Evolutionary conservation across 1,140 invertebrate species (phyloP).

Genomic region (Choristoneura fumiferana): DNA sequence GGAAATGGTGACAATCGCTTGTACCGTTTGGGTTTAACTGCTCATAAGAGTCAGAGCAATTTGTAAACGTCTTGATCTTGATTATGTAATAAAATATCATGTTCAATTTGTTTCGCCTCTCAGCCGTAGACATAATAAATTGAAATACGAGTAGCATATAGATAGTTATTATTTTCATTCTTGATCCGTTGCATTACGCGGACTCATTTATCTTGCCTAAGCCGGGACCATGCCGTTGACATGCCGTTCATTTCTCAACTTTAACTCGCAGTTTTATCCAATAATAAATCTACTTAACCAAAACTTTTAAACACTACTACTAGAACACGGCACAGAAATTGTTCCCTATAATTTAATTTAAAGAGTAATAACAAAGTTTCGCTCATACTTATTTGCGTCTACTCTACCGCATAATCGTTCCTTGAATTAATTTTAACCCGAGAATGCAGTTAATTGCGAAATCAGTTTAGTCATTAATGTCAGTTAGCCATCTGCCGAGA

Average conservation of each 20-base stretch:
- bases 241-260: constrained; percentile 64
- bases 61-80: too few species aligned
- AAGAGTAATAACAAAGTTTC: too few species aligned
- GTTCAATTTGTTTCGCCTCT: too few species aligned
- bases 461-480: constrained; percentile 17
- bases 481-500: not conserved
- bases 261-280: constrained; percentile 52
- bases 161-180: constrained; percentile 14
- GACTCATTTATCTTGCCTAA: constrained; percentile 60
- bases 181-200: constrained; percentile 50
- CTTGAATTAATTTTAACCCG: constrained; percentile 1
- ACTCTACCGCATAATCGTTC: not conserved
- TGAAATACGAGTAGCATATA: constrained; percentile 10
- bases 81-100: too few species aligned
- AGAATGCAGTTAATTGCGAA: constrained; percentile 5
- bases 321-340: not conserved
- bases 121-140: not conserved
- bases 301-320: not conserved
- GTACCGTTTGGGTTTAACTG: not conserved
- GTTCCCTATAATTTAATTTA: too few species aligned
- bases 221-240: constrained; percentile 58
- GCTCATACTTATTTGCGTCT: too few species aligned
- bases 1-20: not conserved
- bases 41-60: too few species aligned
- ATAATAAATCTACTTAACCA: constrained; percentile 44